phyloP scores from a whole-genome alignment of 2,888 invertebrate genomes.

The Sinohyriopsis cumingii region DNA sequence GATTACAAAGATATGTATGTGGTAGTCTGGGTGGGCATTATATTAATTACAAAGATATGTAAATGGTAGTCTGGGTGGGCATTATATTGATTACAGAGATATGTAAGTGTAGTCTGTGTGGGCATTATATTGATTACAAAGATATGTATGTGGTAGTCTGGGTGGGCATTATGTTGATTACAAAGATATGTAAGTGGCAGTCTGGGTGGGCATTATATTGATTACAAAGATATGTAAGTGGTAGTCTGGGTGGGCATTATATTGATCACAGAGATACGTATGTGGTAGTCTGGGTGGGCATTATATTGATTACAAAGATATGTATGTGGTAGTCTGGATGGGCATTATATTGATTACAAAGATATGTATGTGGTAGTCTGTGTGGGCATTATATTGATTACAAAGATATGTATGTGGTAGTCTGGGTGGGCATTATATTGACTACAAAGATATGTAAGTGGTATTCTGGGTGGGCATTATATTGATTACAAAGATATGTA shows the following conservation, averaged over 20 bases:
- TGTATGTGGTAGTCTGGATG: conserved; percentile 41
- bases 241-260: too few relatives aligned
- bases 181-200: conserved; percentile 58
- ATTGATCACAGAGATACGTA: conserved; percentile 67
- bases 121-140: conserved; percentile 57
- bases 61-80: conserved; percentile 22
- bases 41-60: conserved; percentile 66
- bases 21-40: too few relatives aligned
- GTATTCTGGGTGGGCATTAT: too few relatives aligned
- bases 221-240: conserved; percentile 65
- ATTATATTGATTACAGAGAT: conserved; percentile 61
- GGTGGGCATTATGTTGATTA: conserved; percentile 50
- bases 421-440: conserved; percentile 30
- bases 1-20: conserved; percentile 67
- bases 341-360: conserved; percentile 57
- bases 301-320: conserved; percentile 63
- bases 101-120: conserved; percentile 44
- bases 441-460: conserved; percentile 65
- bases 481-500: conserved; percentile 67
- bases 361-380: conserved; percentile 52
- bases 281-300: conserved; percentile 17
- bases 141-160: conserved; percentile 52
- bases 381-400: conserved; percentile 50
- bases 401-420: conserved; percentile 58
- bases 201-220: conserved; percentile 30